Base-by-base conservation (phyloP, 2,797 vertebrate species). In the Pyrocephalus nanus region DNA sequence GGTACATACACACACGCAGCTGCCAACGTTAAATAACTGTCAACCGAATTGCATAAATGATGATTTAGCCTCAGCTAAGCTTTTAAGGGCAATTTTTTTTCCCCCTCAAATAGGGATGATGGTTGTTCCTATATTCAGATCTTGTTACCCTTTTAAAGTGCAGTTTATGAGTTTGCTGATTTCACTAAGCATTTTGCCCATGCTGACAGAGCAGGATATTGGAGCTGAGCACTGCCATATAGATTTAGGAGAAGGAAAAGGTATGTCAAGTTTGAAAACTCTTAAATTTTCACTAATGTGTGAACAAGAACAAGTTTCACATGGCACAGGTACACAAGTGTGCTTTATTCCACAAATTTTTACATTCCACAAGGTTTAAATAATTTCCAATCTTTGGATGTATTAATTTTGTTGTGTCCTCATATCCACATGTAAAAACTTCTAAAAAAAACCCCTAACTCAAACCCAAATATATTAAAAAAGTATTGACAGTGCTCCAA, bases 11-110 rank as follows among this genome's bases (percentile, higher is more conserved):
- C 83, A 92, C 45, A 76, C 40, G 53, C 67, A 74, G 53, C 42
- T 92, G 86, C 95, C 95, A 96, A 64, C 77, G 79, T 88, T 92
- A 96, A 94, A 92, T 95, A 96, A 90, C 47, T 60, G 90, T 90
- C 90, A 94, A 13, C 73, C 83, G 62, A 93, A 95, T 76, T 79
- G 88, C 94, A 53, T 79, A 94, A 94, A 94, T 87, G 29, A 85
- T 93, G 82, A 94, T 94, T 93, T 93, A 96, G 67, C 57, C 34
- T 92, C 73, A 82, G 67, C 76, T 94, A 88, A 94, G 66, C 64
- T 93, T 95, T 90, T 91, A 90, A 88, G 53, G 82, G 30, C 38
- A 90, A 3, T 30, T 76, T 71, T 77, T 81, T 88, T 72, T 88
- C 62, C 18, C 42, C 60, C 51, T 84, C 74, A 71, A 74, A 81